These are phyloP conservation scores for Cheilosia scutellata DNA, from an alignment of 2,888 invertebrate species.

Conservation along the genomic window DNA sequence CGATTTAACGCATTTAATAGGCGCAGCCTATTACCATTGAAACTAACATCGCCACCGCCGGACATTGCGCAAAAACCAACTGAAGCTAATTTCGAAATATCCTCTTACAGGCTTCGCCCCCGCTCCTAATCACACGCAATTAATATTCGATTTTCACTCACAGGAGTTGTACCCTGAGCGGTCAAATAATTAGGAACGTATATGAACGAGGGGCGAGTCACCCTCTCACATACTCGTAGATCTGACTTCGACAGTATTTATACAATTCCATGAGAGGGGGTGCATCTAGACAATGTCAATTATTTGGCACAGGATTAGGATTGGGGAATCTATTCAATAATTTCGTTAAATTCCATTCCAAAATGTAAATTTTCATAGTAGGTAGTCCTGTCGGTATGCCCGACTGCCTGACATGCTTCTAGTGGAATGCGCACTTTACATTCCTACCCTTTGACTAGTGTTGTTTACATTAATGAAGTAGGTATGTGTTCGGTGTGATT, in stretches of 20 bases:
- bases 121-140: slow-evolving; percentile 9
- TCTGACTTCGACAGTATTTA: neutral
- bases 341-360: slow-evolving; percentile 18
- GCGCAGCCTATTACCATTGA: slow-evolving; percentile 22
- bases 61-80: slow-evolving; percentile 12
- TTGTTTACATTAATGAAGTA: too few relatives aligned
- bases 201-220: neutral
- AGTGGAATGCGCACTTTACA: too few relatives aligned
- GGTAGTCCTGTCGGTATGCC: neutral
- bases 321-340: slow-evolving; percentile 4
- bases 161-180: slow-evolving; percentile 4
- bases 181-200: slow-evolving; percentile 20
- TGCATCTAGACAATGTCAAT: slow-evolving; percentile 11
- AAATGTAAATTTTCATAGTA: neutral
- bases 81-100: slow-evolving; percentile 30
- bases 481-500: too few relatives aligned
- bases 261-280: neutral
- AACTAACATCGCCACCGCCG: slow-evolving; percentile 6
- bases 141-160: slow-evolving; percentile 12
- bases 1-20: slow-evolving; percentile 21
- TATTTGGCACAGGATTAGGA: neutral
- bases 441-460: too few relatives aligned
- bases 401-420: neutral
- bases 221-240: slow-evolving; percentile 3
- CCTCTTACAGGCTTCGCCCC: neutral